Evolutionary conservation across 2,888 invertebrate species (phyloP).

Genomic region (Pristionchus japonicus): DNA sequence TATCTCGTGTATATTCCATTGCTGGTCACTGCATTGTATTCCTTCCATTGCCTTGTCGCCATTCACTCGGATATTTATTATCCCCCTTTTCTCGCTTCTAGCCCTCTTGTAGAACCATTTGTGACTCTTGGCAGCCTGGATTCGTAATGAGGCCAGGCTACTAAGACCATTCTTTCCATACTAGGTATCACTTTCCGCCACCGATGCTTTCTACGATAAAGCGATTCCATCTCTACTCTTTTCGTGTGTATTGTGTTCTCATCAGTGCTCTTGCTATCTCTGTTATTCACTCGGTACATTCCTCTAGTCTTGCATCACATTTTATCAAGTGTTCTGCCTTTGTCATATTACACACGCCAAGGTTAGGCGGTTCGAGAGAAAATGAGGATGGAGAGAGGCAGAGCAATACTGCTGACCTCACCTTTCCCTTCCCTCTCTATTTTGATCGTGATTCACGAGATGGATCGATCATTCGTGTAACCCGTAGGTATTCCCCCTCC

Average conservation of each 20-base stretch:
- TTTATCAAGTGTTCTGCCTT: too few species aligned
- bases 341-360: too few species aligned
- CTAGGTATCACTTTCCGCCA: not conserved
- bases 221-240: slow-evolving; percentile 34
- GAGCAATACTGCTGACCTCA: too few species aligned
- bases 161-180: too few species aligned
- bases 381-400: too few species aligned
- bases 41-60: not conserved
- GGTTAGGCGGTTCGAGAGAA: too few species aligned
- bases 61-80: slow-evolving; percentile 10
- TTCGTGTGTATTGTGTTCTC: not conserved
- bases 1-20: not conserved
- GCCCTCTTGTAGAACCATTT: not conserved
- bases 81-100: not conserved
- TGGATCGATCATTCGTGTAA: slow-evolving; percentile 1
- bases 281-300: not conserved
- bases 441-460: not conserved
- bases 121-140: too few species aligned
- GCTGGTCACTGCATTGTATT: not conserved
- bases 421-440: not conserved
- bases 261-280: not conserved
- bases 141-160: too few species aligned
- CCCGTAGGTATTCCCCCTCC: slow-evolving; percentile 27
- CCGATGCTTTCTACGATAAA: slow-evolving; percentile 19
- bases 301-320: not conserved